phyloP scores from a whole-genome alignment of 2,113 vertebrate genomes.

The Calonectris borealis region DNA sequence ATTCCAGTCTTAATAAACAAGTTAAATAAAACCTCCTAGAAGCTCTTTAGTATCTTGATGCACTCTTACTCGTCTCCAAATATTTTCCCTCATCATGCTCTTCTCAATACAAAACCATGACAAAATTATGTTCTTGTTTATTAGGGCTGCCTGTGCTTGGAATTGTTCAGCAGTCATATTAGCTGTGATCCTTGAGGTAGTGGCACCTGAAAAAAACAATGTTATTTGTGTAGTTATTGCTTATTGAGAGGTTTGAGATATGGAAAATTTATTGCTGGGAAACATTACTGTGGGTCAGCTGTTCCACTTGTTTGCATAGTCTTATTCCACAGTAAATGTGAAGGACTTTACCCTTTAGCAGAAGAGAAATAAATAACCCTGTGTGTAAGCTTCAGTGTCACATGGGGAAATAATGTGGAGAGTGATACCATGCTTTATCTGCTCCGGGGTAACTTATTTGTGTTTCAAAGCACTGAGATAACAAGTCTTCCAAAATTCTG shows the following conservation, averaged over 20 bases:
- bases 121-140: not conserved
- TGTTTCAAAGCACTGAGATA: constrained; percentile 2
- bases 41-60: not conserved
- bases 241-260: not conserved
- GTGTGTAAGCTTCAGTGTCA: constrained; percentile 2
- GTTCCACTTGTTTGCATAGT: not conserved
- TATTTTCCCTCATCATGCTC: not conserved
- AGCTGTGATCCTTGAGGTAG: not conserved
- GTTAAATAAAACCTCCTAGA: constrained; percentile 47
- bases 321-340: not conserved
- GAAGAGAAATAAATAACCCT: not conserved
- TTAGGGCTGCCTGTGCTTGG: not conserved
- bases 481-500: not conserved
- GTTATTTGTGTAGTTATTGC: not conserved
- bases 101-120: not conserved
- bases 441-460: not conserved
- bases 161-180: not conserved
- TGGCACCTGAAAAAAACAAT: not conserved
- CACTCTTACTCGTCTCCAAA: not conserved
- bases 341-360: not conserved
- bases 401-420: not conserved
- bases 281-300: not conserved
- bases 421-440: not conserved
- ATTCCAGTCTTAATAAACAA: constrained; percentile 60
- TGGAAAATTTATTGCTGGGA: not conserved